phyloP scores from a whole-genome alignment of 2,113 vertebrate genomes.

The Periophthalmodon schlosseri region DNA sequence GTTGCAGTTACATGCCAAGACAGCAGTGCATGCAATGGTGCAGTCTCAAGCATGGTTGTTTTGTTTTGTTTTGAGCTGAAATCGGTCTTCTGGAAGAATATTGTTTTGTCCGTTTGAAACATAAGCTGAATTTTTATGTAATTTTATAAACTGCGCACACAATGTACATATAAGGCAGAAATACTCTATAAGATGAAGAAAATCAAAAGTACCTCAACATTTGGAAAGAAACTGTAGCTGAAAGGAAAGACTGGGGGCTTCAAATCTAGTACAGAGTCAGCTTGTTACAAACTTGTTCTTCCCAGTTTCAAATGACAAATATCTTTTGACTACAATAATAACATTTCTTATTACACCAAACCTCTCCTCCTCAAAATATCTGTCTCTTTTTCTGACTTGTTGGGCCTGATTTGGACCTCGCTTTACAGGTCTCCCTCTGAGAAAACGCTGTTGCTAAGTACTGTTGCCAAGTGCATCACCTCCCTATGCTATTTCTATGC shows the following conservation, averaged over 20 bases:
- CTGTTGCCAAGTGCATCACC: not conserved
- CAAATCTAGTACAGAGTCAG: conserved; percentile 7
- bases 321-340: not conserved
- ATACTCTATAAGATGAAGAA: not conserved
- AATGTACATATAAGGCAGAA: not conserved
- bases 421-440: not conserved
- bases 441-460: conserved; percentile 10
- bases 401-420: not conserved
- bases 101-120: not conserved
- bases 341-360: not conserved
- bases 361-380: not conserved
- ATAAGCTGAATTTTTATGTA: not conserved
- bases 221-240: not conserved
- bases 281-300: conserved; percentile 1
- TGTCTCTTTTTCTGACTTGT: not conserved
- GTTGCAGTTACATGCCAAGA: conserved; percentile 1
- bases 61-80: not conserved
- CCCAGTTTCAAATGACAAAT: not conserved
- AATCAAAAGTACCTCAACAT: not conserved
- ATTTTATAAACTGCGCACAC: not conserved
- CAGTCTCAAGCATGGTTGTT: conserved; percentile 31
- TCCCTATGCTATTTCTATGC: conserved; percentile 29
- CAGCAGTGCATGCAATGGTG: conserved; percentile 13
- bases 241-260: not conserved
- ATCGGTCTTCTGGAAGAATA: not conserved